Evolutionary conservation across 2,888 invertebrate genomes (phyloP).

Genomic region (Suillia variegata): DNA sequence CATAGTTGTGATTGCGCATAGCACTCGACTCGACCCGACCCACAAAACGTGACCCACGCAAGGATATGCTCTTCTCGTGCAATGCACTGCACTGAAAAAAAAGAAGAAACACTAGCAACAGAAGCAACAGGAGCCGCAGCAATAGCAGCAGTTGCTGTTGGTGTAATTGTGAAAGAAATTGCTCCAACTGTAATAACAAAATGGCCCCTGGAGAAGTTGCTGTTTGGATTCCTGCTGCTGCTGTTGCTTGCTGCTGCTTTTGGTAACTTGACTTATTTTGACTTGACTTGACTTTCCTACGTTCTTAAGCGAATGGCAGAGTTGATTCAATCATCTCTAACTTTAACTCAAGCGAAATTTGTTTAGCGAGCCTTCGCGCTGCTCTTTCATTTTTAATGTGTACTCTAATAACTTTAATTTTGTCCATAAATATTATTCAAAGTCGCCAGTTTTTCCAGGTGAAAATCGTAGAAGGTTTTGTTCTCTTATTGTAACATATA

Average conservation of each 20-base stretch:
- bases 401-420: too few relatives aligned
- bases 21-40: neutral
- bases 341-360: too few relatives aligned
- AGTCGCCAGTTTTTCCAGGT: neutral
- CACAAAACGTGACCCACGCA: neutral
- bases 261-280: neutral
- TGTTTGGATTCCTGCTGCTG: neutral
- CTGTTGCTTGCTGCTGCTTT: too few relatives aligned
- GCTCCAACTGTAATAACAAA: neutral
- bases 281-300: too few relatives aligned
- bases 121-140: too few relatives aligned
- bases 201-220: neutral
- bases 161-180: neutral
- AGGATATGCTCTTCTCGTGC: too few relatives aligned
- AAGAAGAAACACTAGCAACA: neutral
- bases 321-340: neutral
- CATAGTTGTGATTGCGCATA: neutral
- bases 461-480: neutral
- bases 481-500: too few relatives aligned
- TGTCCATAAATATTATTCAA: too few relatives aligned
- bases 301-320: neutral
- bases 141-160: neutral
- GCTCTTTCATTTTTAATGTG: too few relatives aligned
- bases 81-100: too few relatives aligned
- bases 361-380: too few relatives aligned